A percentile compares a stretch with the other conserved stretches of the same genome.
These are phyloP conservation scores for Lerista edwardsae DNA, from an alignment of 2,797 vertebrate genomes.

Conservation along the genomic window DNA sequence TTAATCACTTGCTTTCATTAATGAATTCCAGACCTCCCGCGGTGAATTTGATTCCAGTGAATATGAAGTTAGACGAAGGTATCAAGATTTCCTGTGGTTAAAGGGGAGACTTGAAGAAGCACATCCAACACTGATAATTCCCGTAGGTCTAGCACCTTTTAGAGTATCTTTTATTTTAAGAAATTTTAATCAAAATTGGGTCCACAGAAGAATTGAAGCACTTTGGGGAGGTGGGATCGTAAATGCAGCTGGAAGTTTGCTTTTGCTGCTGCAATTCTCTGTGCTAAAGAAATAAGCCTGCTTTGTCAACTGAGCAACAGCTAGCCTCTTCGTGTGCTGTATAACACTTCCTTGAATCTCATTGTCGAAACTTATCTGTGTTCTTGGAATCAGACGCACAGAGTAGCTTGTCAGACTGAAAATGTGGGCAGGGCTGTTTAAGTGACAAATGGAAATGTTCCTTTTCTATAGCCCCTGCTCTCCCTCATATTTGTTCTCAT, in stretches of 20 bases:
- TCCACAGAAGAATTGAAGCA: neutral
- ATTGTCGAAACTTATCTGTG: neutral
- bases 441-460: neutral
- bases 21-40: slow-evolving; percentile 86
- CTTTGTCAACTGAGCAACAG: neutral
- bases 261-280: neutral
- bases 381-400: neutral
- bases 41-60: slow-evolving; percentile 94
- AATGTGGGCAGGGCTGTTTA: neutral
- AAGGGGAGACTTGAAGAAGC: slow-evolving; percentile 89
- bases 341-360: neutral
- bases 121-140: slow-evolving; percentile 91
- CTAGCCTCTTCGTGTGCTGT: neutral
- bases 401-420: neutral
- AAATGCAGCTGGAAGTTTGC: neutral
- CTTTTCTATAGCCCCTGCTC: neutral
- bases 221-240: neutral
- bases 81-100: slow-evolving; percentile 97
- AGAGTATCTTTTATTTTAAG: neutral
- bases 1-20: slow-evolving; percentile 29
- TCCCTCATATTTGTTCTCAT: neutral
- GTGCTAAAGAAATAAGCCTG: neutral
- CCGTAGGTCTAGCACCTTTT: slow-evolving; percentile 80
- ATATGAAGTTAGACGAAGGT: slow-evolving; percentile 92
- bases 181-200: neutral